Evolutionary conservation across 1,140 invertebrate species (phyloP).

Genomic region (Drosophila persimilis): DNA sequence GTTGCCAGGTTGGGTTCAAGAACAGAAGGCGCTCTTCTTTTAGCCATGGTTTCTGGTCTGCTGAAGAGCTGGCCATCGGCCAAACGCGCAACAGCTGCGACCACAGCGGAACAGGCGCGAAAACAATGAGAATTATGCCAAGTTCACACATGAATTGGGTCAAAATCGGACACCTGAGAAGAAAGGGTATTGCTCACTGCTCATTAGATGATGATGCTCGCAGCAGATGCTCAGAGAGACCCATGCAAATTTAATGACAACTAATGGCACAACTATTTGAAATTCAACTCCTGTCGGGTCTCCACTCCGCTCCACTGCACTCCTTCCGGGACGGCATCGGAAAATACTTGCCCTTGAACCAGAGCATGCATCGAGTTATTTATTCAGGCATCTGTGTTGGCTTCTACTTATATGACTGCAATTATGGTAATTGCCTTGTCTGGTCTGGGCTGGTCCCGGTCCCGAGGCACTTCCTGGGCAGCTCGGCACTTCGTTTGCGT

Average conservation of each 20-base stretch:
- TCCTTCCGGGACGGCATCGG: constrained; percentile 5
- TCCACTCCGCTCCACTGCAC: not conserved
- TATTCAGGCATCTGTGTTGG: constrained; percentile 26
- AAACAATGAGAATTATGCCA: constrained; percentile 63
- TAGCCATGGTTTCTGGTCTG: constrained; percentile 36
- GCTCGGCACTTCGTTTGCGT: constrained; percentile 3
- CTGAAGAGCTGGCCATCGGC: constrained; percentile 23
- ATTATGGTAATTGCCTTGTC: constrained; percentile 46
- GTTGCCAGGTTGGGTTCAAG: constrained; percentile 29
- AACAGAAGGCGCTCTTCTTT: constrained; percentile 29
- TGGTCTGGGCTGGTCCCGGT: constrained; percentile 3
- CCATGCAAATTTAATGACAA: constrained; percentile 36
- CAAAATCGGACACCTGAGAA: constrained; percentile 44
- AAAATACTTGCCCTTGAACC: constrained; percentile 21
- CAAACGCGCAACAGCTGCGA: constrained; percentile 42
- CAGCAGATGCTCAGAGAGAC: constrained; percentile 6
- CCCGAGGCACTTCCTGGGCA: not conserved
- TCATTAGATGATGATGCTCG: constrained; percentile 34
- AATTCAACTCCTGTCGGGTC: constrained; percentile 6
- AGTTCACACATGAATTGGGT: constrained; percentile 58
- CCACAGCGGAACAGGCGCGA: constrained; percentile 17
- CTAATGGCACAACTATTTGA: constrained; percentile 39
- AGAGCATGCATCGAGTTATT: constrained; percentile 8
- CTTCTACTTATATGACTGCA: constrained; percentile 24
- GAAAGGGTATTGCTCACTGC: constrained; percentile 15